Percentiles rank a stretch among this genome's conserved stretches.
These are phyloP conservation scores for Alethe diademata DNA, from an alignment of 2,113 vertebrate species.

Conservation along the genomic window DNA sequence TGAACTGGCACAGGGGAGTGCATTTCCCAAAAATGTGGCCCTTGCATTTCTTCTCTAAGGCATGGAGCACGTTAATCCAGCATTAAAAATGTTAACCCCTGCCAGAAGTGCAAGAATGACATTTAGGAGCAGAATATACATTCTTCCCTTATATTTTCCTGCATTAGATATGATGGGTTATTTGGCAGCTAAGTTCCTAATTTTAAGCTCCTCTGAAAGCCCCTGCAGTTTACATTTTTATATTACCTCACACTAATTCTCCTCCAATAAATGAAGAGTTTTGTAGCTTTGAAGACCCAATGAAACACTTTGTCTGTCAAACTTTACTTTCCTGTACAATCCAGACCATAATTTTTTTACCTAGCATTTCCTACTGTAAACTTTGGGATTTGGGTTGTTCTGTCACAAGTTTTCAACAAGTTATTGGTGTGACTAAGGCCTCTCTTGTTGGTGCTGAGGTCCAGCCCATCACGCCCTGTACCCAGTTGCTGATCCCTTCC, in stretches of 20 bases:
- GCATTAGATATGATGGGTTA: background rate
- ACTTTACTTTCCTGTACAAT: background rate
- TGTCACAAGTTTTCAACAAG: background rate
- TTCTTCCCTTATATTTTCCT: background rate
- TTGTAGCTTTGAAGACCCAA: background rate
- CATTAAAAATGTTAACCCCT: background rate
- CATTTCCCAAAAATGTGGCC: background rate
- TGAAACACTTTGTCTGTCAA: conserved; percentile 9
- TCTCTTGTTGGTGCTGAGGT: background rate
- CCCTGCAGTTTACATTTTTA: background rate
- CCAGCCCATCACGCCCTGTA: background rate
- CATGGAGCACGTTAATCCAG: background rate
- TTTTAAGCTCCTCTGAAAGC: background rate
- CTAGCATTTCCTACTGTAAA: background rate
- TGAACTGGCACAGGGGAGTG: background rate
- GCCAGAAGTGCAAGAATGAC: background rate
- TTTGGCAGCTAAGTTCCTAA: background rate
- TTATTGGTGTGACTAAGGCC: background rate
- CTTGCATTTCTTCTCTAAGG: background rate
- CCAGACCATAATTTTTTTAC: background rate
- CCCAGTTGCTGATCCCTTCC: background rate
- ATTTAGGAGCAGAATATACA: background rate
- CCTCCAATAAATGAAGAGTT: background rate
- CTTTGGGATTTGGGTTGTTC: background rate
- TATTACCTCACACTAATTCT: background rate